These are phyloP conservation scores for Oasisia sp. DNA, from an alignment of 2,888 invertebrate species.

Conservation along the genomic window DNA sequence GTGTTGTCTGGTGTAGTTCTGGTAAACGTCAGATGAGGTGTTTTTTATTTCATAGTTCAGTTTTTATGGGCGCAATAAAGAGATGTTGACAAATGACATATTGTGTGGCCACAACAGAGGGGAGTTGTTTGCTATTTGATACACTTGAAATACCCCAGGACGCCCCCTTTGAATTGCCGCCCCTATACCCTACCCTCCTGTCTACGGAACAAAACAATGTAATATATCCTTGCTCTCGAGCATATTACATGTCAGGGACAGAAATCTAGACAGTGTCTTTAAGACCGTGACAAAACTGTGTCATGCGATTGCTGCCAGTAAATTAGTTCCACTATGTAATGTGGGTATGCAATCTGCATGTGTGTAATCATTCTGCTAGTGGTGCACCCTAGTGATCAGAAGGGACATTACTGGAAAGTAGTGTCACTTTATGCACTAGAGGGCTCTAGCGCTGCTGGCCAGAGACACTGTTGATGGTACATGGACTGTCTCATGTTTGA, in stretches of 20 bases:
- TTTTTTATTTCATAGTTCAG: not conserved
- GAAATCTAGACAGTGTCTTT: not conserved
- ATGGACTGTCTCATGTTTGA: not conserved
- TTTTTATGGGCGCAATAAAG: not conserved
- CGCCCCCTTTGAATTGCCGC: not conserved
- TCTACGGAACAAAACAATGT: not conserved
- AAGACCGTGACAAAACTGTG: not conserved
- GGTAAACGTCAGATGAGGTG: not conserved
- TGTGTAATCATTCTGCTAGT: not conserved
- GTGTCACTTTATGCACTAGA: not conserved
- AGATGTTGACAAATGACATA: not conserved
- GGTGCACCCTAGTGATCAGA: not conserved
- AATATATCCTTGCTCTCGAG: not conserved
- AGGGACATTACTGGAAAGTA: not conserved
- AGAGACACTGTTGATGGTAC: not conserved
- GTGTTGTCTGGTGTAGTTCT: not conserved
- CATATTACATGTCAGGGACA: too few species aligned
- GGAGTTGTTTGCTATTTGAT: not conserved
- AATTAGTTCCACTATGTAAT: not conserved
- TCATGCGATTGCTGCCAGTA: not conserved
- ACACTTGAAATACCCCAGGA: not conserved
- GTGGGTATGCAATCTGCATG: not conserved
- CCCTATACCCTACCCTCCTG: not conserved
- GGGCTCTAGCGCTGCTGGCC: not conserved
- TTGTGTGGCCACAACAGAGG: not conserved